Evolutionary conservation across 2,888 invertebrate genomes (phyloP).

Genomic region (Chouioia cunea): DNA sequence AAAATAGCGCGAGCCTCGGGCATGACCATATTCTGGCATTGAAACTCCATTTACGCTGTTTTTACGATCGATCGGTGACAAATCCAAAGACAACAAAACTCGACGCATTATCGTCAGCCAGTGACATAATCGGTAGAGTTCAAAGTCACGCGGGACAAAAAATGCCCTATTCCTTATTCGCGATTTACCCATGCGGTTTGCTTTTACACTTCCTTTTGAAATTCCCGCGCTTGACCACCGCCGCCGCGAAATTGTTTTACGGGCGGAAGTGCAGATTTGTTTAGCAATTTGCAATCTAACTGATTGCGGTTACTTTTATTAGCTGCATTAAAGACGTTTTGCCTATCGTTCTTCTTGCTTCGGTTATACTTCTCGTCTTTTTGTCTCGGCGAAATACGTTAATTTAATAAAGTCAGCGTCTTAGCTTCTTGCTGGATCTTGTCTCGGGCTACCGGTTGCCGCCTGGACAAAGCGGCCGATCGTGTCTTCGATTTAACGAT

Average conservation of each 20-base stretch:
- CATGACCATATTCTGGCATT: neutral
- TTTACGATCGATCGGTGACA: constrained; percentile 45
- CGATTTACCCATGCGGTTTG: neutral
- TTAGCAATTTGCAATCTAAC: constrained; percentile 32
- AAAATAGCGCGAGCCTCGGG: constrained; percentile 25
- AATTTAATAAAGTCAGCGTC: no score
- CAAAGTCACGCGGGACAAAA: constrained; percentile 1
- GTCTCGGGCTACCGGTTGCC: no score
- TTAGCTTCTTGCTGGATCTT: no score
- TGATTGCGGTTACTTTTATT: constrained; percentile 17
- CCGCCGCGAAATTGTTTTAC: constrained; percentile 24
- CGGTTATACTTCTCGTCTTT: no score
- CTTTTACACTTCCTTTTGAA: constrained; percentile 30
- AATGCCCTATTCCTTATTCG: neutral
- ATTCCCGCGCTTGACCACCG: constrained; percentile 12
- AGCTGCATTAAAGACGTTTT: neutral
- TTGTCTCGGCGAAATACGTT: no score
- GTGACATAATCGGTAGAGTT: neutral
- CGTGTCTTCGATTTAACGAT: no score
- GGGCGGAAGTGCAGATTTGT: constrained; percentile 28
- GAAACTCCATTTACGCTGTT: constrained; percentile 55
- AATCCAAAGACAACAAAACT: constrained; percentile 12
- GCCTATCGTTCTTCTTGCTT: neutral
- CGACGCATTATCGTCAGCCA: no score
- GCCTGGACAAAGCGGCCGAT: no score